phyloP scores from a whole-genome alignment of 2,888 invertebrate genomes.

The Drosophila birchii region DNA sequence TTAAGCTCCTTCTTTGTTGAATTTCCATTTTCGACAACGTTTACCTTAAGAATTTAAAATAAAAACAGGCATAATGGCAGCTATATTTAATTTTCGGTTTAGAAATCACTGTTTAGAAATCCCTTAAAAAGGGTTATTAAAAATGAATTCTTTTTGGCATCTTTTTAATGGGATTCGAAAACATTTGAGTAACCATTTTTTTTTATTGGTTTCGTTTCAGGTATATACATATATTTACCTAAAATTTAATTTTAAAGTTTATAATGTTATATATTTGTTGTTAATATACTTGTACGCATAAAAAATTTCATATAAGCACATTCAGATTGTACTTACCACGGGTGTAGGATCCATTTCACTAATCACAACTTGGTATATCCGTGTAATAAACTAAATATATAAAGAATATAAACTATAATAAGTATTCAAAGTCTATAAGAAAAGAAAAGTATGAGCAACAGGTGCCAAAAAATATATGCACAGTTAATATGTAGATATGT shows the following conservation, averaged over 20 bases:
- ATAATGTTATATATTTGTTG: neutral
- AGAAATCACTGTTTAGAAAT: neutral
- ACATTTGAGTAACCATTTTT: neutral
- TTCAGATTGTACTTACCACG: constrained; percentile 9
- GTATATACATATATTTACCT: neutral
- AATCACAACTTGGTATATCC: neutral
- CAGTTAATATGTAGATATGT: neutral
- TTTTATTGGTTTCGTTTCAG: neutral
- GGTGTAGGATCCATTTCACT: constrained; percentile 29
- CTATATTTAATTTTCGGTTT: neutral
- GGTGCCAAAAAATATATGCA: neutral
- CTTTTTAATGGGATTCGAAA: too few species aligned
- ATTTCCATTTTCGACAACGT: constrained; percentile 7
- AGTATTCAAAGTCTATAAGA: neutral
- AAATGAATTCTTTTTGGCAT: neutral
- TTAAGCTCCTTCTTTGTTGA: constrained; percentile 4
- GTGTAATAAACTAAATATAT: constrained; percentile 2
- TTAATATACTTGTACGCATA: neutral
- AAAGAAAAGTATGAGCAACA: constrained; percentile 4
- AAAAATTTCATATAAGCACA: neutral
- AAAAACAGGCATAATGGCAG: constrained; percentile 3
- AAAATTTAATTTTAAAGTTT: neutral
- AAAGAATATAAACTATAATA: neutral
- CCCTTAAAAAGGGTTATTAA: neutral
- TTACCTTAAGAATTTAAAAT: constrained; percentile 15